Base-by-base conservation (phyloP, 2,888 invertebrate species). In the Calliphora vomitoria region DNA sequence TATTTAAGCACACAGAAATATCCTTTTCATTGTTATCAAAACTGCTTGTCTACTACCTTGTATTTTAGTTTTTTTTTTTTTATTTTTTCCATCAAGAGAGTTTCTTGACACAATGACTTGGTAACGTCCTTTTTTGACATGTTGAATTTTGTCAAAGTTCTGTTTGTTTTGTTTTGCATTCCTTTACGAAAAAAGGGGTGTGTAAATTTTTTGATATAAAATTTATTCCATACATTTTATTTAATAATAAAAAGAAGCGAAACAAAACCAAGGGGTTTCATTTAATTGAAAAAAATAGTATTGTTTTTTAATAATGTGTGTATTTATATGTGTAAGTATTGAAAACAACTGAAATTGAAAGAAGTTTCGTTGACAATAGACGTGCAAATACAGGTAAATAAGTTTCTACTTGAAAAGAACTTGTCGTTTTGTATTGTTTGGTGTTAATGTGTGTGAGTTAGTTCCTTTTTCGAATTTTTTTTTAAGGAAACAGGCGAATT, bases 81-180 rank as follows among this genome's bases (percentile, higher is more conserved):
- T 1, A 25, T 25, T 25, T 71, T 78, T 78, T 53, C 55, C 41
- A 76, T 80, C 31, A 60, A 76, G 75, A 74, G 88, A 71, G 76
- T 89, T 88, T 88, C 74, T 89, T 89, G 85, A 89, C 87, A 87
- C 87, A 86, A 64, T 89, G 89, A 89, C 89, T 89, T 87, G 89
- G 89, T 89, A 88, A 88, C 89, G 88, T 89, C 89, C 89, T 89
- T 87, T 84, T 88, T 84, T 85, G 86, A 88, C 85, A 84, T 85
- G 79, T 75, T 75, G 60, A 82, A 68, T 81, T 72, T 81, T 76
- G 84, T 81, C 84, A 87, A 87, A 83, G 58, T 55, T 79, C 58
- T 80, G 11, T 71, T 76, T 74, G 50, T 76, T 55, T 82, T 85
- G 74, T 79, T 87, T 82, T 58, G 80, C 47, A 72, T 85, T 81